Conservation (phyloP, 2,797 vertebrate species). For the Acrossocheilus fasciatus region DNA sequence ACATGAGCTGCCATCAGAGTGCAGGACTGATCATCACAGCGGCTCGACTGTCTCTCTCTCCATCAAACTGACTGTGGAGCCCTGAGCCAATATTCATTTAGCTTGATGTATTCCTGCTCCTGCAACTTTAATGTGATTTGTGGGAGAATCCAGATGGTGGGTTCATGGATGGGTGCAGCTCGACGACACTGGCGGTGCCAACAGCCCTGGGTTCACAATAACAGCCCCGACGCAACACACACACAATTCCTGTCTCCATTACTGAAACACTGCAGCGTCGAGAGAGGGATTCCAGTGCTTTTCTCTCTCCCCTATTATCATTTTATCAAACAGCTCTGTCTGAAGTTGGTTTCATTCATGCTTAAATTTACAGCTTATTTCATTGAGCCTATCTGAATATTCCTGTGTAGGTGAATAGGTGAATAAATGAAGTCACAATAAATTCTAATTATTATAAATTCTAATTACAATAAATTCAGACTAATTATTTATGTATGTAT, state of each 20-base stretch:
- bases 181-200: conserved; percentile 80
- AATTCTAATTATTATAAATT: no score
- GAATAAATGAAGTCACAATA: not conserved
- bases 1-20: not conserved
- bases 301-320: not conserved
- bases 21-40: not conserved
- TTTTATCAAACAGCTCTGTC: not conserved
- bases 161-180: conserved; percentile 83
- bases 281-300: not conserved
- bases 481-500: no score
- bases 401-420: not conserved
- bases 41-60: conserved; percentile 59
- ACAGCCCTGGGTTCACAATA: conserved; percentile 78
- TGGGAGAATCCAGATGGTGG: conserved; percentile 85
- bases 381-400: not conserved
- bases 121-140: conserved; percentile 88
- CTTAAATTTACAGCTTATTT: not conserved
- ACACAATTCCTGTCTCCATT: conserved; percentile 54
- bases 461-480: no score
- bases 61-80: conserved; percentile 74
- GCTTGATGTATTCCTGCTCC: conserved; percentile 83
- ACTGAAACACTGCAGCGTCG: conserved; percentile 17
- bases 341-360: not conserved
- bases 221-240: conserved; percentile 64
- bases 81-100: conserved; percentile 84